These are phyloP conservation scores for Carassius auratus DNA, from an alignment of 2,113 vertebrate genomes.

Conservation along the genomic window DNA sequence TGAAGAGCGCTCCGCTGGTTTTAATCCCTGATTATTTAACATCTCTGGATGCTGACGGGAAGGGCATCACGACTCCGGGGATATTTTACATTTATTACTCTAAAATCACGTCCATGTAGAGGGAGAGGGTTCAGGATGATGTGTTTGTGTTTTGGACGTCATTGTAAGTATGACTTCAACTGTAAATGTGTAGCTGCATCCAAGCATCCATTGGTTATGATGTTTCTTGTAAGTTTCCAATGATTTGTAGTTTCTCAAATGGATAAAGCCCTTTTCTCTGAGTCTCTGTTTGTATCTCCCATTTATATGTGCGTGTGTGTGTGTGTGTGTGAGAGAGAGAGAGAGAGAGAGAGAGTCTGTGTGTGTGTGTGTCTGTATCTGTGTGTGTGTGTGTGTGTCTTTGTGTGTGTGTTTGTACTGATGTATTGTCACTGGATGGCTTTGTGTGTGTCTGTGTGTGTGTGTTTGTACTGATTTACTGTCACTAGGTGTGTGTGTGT, in stretches of 20 bases:
- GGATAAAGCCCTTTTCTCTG: constrained; percentile 1
- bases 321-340: too few species aligned
- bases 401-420: too few species aligned
- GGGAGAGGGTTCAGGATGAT: background rate
- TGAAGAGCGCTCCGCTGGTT: background rate
- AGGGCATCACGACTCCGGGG: background rate
- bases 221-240: background rate
- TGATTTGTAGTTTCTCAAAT: background rate
- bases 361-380: too few species aligned
- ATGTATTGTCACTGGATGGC: accelerated
- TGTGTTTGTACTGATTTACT: too few species aligned
- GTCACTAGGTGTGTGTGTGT: too few species aligned
- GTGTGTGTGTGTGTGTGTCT: too few species aligned
- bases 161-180: background rate
- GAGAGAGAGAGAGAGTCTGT: too few species aligned
- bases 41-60: too few species aligned
- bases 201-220: too few species aligned
- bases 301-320: background rate
- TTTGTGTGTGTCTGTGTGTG: too few species aligned
- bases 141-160: background rate
- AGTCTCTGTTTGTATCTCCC: background rate
- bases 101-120: background rate
- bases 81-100: background rate
- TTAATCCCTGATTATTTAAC: background rate
- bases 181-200: background rate